A percentile compares a stretch with the other conserved stretches of the same genome.
Conservation (phyloP, 2,113 vertebrate genomes). For the Thalassoma bifasciatum region DNA sequence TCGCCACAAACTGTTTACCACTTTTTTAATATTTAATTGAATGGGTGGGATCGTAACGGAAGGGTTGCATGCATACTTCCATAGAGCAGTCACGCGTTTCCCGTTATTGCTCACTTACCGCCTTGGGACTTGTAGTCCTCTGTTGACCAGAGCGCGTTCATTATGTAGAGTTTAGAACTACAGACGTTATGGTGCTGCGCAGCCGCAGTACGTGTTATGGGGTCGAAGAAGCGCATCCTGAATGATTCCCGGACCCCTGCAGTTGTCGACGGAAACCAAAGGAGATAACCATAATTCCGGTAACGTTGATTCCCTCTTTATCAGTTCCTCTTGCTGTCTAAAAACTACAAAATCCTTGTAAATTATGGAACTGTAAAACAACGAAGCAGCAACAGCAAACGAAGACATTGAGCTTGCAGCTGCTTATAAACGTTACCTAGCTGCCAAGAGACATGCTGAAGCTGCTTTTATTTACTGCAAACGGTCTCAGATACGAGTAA, state of each 20-base stretch:
- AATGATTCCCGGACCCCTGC: constrained; percentile 19
- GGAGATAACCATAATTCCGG: constrained; percentile 12
- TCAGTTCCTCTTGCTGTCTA: no score
- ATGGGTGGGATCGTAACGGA: constrained; percentile 5
- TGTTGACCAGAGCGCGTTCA: accelerated
- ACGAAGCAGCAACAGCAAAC: background rate
- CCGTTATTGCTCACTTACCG: constrained; percentile 16
- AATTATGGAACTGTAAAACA: background rate
- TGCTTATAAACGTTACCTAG: background rate
- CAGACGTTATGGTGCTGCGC: constrained; percentile 28
- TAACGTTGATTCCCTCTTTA: constrained; percentile 11
- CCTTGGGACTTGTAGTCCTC: constrained; percentile 63
- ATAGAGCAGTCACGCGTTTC: constrained; percentile 53
- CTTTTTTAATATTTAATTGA: background rate
- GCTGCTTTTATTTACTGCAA: constrained; percentile 2
- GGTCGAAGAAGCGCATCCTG: constrained; percentile 40
- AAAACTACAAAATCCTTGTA: background rate
- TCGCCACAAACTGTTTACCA: no score
- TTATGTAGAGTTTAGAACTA: constrained; percentile 52
- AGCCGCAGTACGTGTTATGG: constrained; percentile 30
- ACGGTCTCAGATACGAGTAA: background rate
- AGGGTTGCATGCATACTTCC: background rate
- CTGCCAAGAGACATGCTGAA: background rate
- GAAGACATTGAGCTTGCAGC: background rate
- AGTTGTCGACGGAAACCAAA: constrained; percentile 52